Conservation (phyloP, 2,113 vertebrate genomes). For the Tachysurus fulvidraco region DNA sequence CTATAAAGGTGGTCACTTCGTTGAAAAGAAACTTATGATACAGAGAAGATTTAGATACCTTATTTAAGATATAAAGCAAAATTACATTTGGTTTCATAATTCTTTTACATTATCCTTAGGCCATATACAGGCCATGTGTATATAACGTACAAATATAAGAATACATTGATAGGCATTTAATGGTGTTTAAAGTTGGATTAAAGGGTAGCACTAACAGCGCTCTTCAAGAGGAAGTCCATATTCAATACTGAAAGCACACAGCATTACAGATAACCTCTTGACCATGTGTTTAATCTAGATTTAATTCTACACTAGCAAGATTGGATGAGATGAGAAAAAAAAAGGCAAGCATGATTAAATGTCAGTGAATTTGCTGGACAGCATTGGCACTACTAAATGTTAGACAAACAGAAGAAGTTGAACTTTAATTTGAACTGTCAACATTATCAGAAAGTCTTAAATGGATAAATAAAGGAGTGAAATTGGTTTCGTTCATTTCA, state of each 20-base stretch:
- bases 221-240: background rate
- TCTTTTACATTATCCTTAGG: background rate
- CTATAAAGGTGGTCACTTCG: slow-evolving; percentile 45
- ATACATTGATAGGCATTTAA: background rate
- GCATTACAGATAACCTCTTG: slow-evolving; percentile 15
- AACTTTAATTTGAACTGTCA: slow-evolving; percentile 45
- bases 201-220: background rate
- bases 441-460: slow-evolving; percentile 27
- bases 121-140: background rate
- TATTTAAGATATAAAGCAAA: background rate
- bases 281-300: slow-evolving; percentile 40
- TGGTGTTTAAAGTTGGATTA: background rate
- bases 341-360: slow-evolving; percentile 20
- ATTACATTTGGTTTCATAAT: background rate
- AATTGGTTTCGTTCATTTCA: slow-evolving; percentile 48
- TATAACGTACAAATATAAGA: too few species aligned
- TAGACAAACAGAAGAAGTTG: slow-evolving; percentile 43
- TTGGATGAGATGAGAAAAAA: slow-evolving; percentile 11
- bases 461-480: slow-evolving; percentile 47
- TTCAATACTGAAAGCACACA: slow-evolving; percentile 3
- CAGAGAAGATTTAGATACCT: background rate
- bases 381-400: background rate
- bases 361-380: slow-evolving; percentile 1
- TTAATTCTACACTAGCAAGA: slow-evolving; percentile 23
- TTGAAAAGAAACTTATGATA: background rate